These are phyloP conservation scores for Pseudomyrmex pallidus DNA, from an alignment of 1,140 invertebrate genomes.

Conservation along the genomic window DNA sequence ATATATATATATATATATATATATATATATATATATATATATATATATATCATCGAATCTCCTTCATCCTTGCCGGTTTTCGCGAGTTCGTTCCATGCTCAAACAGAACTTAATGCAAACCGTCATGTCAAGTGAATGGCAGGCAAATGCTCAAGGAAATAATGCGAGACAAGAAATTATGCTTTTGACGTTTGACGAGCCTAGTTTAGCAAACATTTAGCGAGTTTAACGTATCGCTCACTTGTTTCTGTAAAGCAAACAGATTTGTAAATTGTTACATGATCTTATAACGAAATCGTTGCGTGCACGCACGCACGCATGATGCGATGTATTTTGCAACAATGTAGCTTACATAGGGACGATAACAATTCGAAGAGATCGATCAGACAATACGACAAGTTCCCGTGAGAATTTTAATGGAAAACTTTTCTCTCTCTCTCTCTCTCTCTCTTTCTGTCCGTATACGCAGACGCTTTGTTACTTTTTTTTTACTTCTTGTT, in stretches of 20 bases:
- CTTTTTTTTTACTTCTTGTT: not conserved
- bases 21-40: too few species aligned
- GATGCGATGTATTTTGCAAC: not conserved
- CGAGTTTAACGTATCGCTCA: slow-evolving; percentile 49
- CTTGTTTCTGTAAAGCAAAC: slow-evolving; percentile 34
- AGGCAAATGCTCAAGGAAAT: slow-evolving; percentile 55
- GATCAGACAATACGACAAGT: slow-evolving; percentile 16
- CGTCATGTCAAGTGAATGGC: slow-evolving; percentile 66
- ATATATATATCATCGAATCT: too few species aligned
- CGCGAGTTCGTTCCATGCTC: slow-evolving; percentile 41
- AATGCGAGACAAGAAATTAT: slow-evolving; percentile 68
- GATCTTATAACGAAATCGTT: not conserved
- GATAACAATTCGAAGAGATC: not conserved
- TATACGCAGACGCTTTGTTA: not conserved
- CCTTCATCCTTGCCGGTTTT: not conserved
- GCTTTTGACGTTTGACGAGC: slow-evolving; percentile 59
- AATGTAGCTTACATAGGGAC: slow-evolving; percentile 1
- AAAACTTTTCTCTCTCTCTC: not conserved
- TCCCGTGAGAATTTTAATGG: slow-evolving; percentile 1
- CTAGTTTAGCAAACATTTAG: slow-evolving; percentile 57
- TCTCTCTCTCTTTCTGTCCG: not conserved
- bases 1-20: too few species aligned
- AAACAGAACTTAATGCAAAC: slow-evolving; percentile 61
- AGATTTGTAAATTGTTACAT: not conserved
- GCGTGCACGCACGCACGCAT: not conserved